These are phyloP conservation scores for Origma solitaria DNA, from an alignment of 2,113 vertebrate genomes.

Conservation along the genomic window DNA sequence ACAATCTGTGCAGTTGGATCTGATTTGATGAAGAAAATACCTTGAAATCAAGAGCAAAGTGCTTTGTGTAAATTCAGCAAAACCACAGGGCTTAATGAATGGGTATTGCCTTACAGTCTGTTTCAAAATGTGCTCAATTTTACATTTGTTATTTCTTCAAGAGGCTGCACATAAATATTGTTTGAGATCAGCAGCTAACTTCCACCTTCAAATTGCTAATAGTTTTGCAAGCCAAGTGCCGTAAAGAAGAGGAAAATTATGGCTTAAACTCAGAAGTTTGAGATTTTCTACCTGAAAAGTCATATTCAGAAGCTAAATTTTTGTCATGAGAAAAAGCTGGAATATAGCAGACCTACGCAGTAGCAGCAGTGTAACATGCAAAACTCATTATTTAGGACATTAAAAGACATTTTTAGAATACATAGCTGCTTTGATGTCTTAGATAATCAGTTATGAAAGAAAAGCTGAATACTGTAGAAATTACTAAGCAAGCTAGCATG, in stretches of 20 bases:
- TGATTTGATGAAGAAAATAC: neutral
- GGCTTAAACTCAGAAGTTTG: neutral
- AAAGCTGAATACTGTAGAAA: neutral
- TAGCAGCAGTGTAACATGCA: neutral
- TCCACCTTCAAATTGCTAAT: neutral
- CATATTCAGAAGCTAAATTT: neutral
- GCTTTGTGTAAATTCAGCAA: neutral
- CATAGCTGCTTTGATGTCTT: neutral
- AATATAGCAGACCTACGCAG: neutral
- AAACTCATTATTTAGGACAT: neutral
- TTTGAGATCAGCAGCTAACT: neutral
- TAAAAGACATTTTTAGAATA: neutral
- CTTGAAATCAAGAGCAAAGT: neutral
- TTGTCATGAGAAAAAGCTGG: neutral
- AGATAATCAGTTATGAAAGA: neutral
- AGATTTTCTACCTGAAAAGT: neutral
- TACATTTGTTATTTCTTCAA: neutral
- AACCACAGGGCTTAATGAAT: neutral
- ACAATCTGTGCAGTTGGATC: neutral
- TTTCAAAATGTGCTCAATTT: neutral
- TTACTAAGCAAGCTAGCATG: slow-evolving; percentile 30
- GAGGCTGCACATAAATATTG: neutral
- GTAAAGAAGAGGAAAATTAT: neutral
- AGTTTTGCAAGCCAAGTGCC: neutral
- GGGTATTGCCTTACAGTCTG: neutral